Evolutionary conservation across 2,888 invertebrate genomes (phyloP).

Genomic region (Protodeltote pygarga): DNA sequence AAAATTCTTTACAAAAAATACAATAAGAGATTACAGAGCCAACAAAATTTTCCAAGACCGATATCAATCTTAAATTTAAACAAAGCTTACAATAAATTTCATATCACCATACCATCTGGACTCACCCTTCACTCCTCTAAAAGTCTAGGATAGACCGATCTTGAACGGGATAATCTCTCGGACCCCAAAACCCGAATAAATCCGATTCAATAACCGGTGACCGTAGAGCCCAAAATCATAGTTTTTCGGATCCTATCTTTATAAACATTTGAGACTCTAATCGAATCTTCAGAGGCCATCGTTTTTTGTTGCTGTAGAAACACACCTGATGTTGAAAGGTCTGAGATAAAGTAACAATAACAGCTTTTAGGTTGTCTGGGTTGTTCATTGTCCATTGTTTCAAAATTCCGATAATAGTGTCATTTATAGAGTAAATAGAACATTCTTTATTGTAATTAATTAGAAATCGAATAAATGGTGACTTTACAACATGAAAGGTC

Average conservation of each 20-base stretch:
- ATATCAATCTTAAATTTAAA: neutral
- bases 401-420: neutral
- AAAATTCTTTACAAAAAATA: neutral
- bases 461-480: too few relatives aligned
- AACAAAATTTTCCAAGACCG: neutral
- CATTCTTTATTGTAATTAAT: too few relatives aligned
- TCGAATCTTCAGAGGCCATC: slow-evolving; percentile 39
- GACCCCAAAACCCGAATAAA: slow-evolving; percentile 50
- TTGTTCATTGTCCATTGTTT: neutral
- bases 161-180: slow-evolving; percentile 47
- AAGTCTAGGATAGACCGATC: slow-evolving; percentile 17
- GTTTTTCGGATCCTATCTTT: slow-evolving; percentile 53
- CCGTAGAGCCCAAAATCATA: slow-evolving; percentile 55
- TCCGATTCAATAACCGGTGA: slow-evolving; percentile 56
- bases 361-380: too few relatives aligned
- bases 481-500: too few relatives aligned
- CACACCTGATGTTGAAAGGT: slow-evolving; percentile 6
- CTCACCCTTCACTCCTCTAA: neutral
- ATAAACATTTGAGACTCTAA: slow-evolving; percentile 38
- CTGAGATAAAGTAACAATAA: too few relatives aligned
- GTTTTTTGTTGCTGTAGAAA: slow-evolving; percentile 16
- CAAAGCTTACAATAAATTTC: slow-evolving; percentile 4
- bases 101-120: slow-evolving; percentile 5
- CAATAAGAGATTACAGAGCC: neutral
- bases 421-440: too few relatives aligned